Conservation (phyloP, 2,797 vertebrate genomes). For the Notamacropus eugenii region DNA sequence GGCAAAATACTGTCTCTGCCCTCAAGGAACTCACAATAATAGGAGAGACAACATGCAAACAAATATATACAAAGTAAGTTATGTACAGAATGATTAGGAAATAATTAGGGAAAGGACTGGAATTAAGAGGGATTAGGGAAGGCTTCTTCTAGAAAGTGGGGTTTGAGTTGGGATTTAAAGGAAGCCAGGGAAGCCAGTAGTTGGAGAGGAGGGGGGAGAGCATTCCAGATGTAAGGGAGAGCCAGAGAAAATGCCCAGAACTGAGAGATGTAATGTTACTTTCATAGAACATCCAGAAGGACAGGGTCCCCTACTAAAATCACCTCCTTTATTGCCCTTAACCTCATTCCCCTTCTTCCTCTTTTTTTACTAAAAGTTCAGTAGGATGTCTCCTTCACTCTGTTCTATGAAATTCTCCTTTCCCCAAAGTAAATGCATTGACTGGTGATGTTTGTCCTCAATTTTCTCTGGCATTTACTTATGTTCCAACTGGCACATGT, state of each 20-base stretch:
- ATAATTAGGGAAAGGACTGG: background rate
- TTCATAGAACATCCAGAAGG: background rate
- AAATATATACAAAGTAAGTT: background rate
- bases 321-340: background rate
- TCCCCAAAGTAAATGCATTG: slow-evolving; percentile 38
- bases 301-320: background rate
- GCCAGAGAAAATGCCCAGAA: background rate
- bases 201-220: background rate
- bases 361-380: background rate
- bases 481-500: background rate
- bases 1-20: background rate
- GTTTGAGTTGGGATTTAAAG: background rate
- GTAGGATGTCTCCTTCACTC: background rate
- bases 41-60: background rate
- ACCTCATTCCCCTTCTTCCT: background rate
- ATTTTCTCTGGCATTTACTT: slow-evolving; percentile 68
- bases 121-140: background rate
- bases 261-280: background rate
- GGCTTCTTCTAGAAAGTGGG: background rate
- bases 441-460: slow-evolving; percentile 53
- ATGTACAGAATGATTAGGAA: background rate
- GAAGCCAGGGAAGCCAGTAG: background rate
- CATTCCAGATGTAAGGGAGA: background rate
- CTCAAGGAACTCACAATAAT: background rate
- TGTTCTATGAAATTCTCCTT: background rate